phyloP scores from a whole-genome alignment of 2,888 invertebrate species.

The Scaptomyza parva region DNA sequence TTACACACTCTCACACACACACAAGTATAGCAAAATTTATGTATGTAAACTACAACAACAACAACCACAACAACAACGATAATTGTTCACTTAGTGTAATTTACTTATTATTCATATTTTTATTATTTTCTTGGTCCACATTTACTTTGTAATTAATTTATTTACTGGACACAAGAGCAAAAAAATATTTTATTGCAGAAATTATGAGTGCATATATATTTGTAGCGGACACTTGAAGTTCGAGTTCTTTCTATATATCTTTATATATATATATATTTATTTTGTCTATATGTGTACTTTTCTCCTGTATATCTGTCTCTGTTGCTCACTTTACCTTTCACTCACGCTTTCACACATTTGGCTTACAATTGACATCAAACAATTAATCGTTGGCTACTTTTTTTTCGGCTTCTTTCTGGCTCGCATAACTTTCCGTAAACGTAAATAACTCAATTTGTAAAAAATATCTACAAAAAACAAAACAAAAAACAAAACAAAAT shows the following conservation, averaged over 20 bases:
- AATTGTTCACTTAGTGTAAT: constrained; percentile 78
- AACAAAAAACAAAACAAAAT: constrained; percentile 26
- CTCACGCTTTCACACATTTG: constrained; percentile 75
- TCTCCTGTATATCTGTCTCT: constrained; percentile 55
- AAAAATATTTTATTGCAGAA: constrained; percentile 13
- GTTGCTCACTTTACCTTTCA: constrained; percentile 49
- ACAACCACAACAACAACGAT: constrained; percentile 40
- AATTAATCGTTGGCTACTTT: constrained; percentile 51
- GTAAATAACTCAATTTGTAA: constrained; percentile 74
- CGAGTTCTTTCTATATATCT: constrained; percentile 4
- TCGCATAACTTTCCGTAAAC: constrained; percentile 72
- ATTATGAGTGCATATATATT: constrained; percentile 44
- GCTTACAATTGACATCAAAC: constrained; percentile 71
- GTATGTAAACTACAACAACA: constrained; percentile 49
- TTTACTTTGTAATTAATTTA: constrained; percentile 69
- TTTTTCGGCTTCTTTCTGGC: constrained; percentile 58
- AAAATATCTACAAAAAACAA: constrained; percentile 25
- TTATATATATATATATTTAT: constrained; percentile 2
- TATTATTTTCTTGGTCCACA: constrained; percentile 63
- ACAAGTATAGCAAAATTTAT: constrained; percentile 63
- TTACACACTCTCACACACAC: constrained; percentile 32
- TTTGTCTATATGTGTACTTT: constrained; percentile 30
- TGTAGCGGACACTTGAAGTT: constrained; percentile 44
- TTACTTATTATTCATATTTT: constrained; percentile 75
- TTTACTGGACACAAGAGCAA: constrained; percentile 44